These are phyloP conservation scores for Oxyteleia sp. DNA, from an alignment of 2,888 invertebrate genomes.

Conservation along the genomic window DNA sequence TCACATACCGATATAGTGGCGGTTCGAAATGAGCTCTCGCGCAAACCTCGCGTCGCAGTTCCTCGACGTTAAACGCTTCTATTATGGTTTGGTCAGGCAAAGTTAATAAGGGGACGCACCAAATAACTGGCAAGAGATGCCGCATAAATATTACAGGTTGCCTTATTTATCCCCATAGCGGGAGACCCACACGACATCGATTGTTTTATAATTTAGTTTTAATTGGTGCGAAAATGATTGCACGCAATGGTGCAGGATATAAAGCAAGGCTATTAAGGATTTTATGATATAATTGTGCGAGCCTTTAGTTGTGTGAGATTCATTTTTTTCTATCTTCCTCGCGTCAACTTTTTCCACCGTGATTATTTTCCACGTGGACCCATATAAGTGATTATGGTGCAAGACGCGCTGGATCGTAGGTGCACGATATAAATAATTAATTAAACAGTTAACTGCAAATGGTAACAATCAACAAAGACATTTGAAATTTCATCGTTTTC, in stretches of 20 bases:
- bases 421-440: constrained; percentile 37
- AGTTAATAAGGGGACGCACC: constrained; percentile 25
- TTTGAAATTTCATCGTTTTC: constrained; percentile 55
- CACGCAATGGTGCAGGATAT: not conserved
- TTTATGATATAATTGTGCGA: constrained; percentile 3
- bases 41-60: constrained; percentile 31
- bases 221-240: no score
- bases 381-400: constrained; percentile 34
- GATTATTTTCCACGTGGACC: constrained; percentile 3
- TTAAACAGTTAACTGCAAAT: constrained; percentile 36
- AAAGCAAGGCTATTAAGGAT: not conserved
- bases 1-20: constrained; percentile 56
- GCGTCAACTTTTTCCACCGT: constrained; percentile 17
- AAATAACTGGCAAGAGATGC: not conserved
- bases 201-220: not conserved
- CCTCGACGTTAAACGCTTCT: constrained; percentile 42
- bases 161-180: no score
- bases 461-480: constrained; percentile 39
- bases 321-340: not conserved
- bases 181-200: no score
- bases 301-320: not conserved
- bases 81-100: constrained; percentile 15
- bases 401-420: constrained; percentile 35
- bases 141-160: not conserved
- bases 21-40: constrained; percentile 23